Evolutionary conservation across 1,140 invertebrate species (phyloP), one percentile per base, ranked within the genome.

Genomic region (Polypedilum vanderplanki): DNA sequence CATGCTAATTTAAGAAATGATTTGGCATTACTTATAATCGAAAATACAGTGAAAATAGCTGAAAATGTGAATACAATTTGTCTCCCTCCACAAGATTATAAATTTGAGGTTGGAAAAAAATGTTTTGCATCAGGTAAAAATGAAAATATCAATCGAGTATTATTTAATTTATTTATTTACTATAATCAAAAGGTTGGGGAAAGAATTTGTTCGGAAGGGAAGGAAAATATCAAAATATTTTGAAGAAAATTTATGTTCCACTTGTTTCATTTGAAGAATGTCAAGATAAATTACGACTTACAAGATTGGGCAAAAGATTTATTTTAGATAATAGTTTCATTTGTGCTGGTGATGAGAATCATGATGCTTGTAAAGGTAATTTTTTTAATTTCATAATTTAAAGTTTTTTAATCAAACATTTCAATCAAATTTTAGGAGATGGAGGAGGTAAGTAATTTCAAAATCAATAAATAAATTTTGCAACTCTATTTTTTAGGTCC

Each of bases 301-400:
- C 88, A 0, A 80, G 87, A 75, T 80, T 90, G 2, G 88, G 88
- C 18, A 77, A 77, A 4, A 83, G 83, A 75, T 90, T 88, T 75
- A 75, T 78, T 73, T 80, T 90, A 1, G 82, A 90, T 76, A 75
- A 82, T 1, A 87, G 85, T 46, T 90, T 90, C 76, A 83, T 89
- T 1, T 90, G 89, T 77, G 89, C 89, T 12, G 89, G 89, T 18
- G 89, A 88, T n/a, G 84, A 87, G 77, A 87, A 87, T 7, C 83
- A 84, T 78, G 89, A 90, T 77, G 87, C 88, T 0, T 90, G 89
- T 83, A 88, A 86, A 33, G 24, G 24, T 33, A 33, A 33, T 3
- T 3, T 5, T 3, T 33, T 33, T 1, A 33, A 33, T 5, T 33
- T 33, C 1, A 33, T 5, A n/a, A 33, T 33, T 33, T 1, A 33